phyloP scores from a whole-genome alignment of 2,113 vertebrate species.

The Microtus ochrogaster region DNA sequence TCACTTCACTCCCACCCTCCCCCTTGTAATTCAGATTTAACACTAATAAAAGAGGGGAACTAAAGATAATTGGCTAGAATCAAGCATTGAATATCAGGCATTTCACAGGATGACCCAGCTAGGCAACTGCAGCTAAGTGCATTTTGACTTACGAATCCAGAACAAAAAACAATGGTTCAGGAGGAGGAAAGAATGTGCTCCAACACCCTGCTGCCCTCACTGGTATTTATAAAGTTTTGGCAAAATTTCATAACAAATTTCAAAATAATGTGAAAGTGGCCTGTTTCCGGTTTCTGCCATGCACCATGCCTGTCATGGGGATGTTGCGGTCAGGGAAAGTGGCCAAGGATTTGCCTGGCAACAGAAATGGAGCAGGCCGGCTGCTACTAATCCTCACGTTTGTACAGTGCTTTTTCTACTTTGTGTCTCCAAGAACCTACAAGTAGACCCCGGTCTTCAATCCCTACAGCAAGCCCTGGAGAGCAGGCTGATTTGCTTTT shows the following conservation, averaged over 20 bases:
- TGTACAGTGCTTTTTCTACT: slow-evolving; percentile 36
- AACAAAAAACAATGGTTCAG: slow-evolving; percentile 77
- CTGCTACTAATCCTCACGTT: slow-evolving; percentile 50
- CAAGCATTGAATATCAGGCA: slow-evolving; percentile 79
- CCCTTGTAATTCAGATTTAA: slow-evolving; percentile 82
- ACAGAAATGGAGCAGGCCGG: slow-evolving; percentile 46
- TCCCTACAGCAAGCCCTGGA: not conserved
- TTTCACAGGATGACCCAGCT: slow-evolving; percentile 75
- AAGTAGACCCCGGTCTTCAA: not conserved
- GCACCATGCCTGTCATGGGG: slow-evolving; percentile 64
- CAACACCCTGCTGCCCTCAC: slow-evolving; percentile 62
- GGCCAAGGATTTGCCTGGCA: slow-evolving; percentile 77
- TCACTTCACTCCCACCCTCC: slow-evolving; percentile 67
- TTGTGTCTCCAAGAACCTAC: slow-evolving; percentile 42
- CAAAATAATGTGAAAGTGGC: slow-evolving; percentile 77
- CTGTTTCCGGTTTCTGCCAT: slow-evolving; percentile 73
- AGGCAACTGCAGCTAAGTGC: slow-evolving; percentile 59
- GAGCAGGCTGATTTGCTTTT: not conserved
- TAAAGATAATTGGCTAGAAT: slow-evolving; percentile 82
- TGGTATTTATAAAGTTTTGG: slow-evolving; percentile 82
- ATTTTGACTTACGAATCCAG: slow-evolving; percentile 43
- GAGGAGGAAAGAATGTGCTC: slow-evolving; percentile 78
- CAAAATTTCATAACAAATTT: slow-evolving; percentile 81
- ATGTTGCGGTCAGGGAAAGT: slow-evolving; percentile 65
- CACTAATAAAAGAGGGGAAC: slow-evolving; percentile 82